A percentile compares a stretch with the other conserved stretches of the same genome.
These are phyloP conservation scores for Actinopyga echinites DNA, from an alignment of 53 echinoderm and acorn worm species.

Conservation along the genomic window DNA sequence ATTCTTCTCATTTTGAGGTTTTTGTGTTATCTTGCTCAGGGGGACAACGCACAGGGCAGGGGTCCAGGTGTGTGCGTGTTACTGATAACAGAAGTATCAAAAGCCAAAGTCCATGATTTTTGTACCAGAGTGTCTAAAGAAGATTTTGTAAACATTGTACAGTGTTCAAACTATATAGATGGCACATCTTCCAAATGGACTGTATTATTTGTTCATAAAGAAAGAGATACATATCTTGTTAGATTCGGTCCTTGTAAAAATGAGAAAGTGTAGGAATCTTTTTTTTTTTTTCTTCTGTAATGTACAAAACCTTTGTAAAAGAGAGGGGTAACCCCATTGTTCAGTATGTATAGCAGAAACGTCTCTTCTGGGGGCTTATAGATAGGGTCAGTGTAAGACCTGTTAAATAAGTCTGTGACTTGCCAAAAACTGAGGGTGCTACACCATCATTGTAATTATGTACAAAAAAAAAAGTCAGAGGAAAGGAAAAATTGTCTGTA, in stretches of 20 bases:
- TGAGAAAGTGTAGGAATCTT: constrained; percentile 5
- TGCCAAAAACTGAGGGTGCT: constrained; percentile 19
- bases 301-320: constrained; percentile 36
- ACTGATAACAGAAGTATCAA: not conserved
- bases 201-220: constrained; percentile 16
- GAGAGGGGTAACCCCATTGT: not conserved
- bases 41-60: constrained; percentile 1
- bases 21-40: not conserved
- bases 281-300: constrained; percentile 27
- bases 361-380: no score
- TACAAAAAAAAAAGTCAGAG: not conserved
- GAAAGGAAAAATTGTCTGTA: not conserved
- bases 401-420: not conserved
- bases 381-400: no score
- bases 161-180: not conserved
- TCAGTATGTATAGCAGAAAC: no score
- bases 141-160: constrained; percentile 23
- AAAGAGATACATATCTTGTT: constrained; percentile 35
- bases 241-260: constrained; percentile 23
- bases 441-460: not conserved
- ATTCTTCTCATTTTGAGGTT: not conserved
- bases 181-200: constrained; percentile 1
- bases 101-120: constrained; percentile 24
- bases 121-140: constrained; percentile 29
- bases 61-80: not conserved